A percentile compares a stretch with the other conserved stretches of the same genome.
phyloP scores from a whole-genome alignment of 2,888 invertebrate species.

The Pollenia angustigena region DNA sequence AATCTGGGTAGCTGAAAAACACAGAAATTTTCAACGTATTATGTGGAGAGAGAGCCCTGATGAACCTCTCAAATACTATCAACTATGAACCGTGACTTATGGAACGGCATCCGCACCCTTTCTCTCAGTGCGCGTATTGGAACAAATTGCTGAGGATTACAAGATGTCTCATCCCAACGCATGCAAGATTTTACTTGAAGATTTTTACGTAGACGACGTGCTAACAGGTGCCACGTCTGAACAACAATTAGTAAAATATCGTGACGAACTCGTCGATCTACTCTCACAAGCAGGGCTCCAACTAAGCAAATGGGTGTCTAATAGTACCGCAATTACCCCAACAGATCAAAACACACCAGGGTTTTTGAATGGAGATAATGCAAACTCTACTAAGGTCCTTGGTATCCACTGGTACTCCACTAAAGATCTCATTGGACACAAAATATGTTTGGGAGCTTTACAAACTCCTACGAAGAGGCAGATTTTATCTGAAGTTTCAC shows the following conservation, averaged over 20 bases:
- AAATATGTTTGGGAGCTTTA: neutral
- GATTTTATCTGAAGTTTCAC: slow-evolving; percentile 43
- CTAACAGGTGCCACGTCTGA: no score
- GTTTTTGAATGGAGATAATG: neutral
- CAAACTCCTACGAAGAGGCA: slow-evolving; percentile 14
- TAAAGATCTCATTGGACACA: slow-evolving; percentile 48
- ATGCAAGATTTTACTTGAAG: slow-evolving; percentile 52
- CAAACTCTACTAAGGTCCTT: slow-evolving; percentile 38
- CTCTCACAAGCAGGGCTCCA: slow-evolving; percentile 34
- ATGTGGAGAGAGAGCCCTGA: slow-evolving; percentile 59
- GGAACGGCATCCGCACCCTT: no score
- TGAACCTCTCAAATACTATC: slow-evolving; percentile 62
- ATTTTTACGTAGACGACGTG: no score
- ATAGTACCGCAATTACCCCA: neutral
- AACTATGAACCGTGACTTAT: slow-evolving; percentile 66
- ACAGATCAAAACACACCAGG: neutral
- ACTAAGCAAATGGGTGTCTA: slow-evolving; percentile 47
- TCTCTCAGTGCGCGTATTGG: no score
- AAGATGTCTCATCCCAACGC: slow-evolving; percentile 59
- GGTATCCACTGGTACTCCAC: slow-evolving; percentile 65
- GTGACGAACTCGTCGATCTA: slow-evolving; percentile 53
- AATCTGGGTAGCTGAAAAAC: slow-evolving; percentile 64
- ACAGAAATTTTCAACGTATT: slow-evolving; percentile 70
- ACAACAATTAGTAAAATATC: slow-evolving; percentile 36
- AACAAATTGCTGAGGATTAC: no score